phyloP scores from a whole-genome alignment of 2,113 vertebrate genomes.

The Aptenodytes patagonicus region DNA sequence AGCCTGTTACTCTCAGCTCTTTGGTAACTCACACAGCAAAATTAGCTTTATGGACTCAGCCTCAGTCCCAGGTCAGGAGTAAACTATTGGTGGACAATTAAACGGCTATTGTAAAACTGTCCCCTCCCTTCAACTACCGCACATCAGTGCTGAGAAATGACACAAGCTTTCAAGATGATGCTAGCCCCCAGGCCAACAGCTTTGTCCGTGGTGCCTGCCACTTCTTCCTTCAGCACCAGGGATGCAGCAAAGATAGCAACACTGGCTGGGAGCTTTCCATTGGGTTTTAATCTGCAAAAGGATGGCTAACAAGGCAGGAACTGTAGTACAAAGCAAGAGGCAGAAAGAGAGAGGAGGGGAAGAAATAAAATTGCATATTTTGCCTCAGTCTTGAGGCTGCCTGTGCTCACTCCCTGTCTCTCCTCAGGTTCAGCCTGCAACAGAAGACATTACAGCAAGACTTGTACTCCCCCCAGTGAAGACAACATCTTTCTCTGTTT shows the following conservation, averaged over 20 bases:
- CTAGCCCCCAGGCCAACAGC: neutral
- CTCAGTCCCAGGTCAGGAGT: neutral
- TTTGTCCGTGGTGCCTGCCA: neutral
- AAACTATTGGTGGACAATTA: neutral
- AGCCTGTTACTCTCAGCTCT: neutral
- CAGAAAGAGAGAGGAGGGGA: neutral
- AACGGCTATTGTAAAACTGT: neutral
- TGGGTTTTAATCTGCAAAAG: neutral
- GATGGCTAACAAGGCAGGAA: neutral
- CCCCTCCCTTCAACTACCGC: neutral
- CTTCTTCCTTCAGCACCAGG: neutral
- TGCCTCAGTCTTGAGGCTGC: neutral
- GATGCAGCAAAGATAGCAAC: neutral
- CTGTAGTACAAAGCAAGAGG: neutral
- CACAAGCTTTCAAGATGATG: neutral
- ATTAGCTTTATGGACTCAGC: neutral
- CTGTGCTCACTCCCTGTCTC: neutral
- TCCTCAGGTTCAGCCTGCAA: neutral
- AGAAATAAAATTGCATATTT: neutral
- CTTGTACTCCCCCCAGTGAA: slow-evolving; percentile 43
- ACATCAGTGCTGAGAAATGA: neutral
- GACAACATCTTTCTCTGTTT: slow-evolving; percentile 37
- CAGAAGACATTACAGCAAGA: slow-evolving; percentile 21
- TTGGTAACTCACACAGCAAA: neutral
- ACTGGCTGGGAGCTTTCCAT: neutral